Evolutionary conservation across 2,888 invertebrate species (phyloP), one percentile per base, ranked within the genome.

Genomic region (Achlya flavicornis): DNA sequence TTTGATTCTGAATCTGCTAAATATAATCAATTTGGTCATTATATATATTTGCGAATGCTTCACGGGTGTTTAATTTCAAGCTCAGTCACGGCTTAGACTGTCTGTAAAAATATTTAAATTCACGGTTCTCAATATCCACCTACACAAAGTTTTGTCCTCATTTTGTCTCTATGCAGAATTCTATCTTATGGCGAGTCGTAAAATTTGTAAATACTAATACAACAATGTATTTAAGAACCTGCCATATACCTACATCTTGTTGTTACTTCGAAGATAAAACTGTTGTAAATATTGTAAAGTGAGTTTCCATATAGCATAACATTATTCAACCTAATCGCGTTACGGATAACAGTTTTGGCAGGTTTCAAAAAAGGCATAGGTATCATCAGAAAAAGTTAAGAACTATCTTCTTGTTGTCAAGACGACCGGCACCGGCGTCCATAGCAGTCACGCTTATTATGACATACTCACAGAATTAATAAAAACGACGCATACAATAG

Each of bases 401-500:
- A 7, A 10, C 8, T 38, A 10, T 14, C 43, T 12, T 14, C 5
- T 43, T 43, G 43, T 43, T 43, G 12, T 14, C 43, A 43, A 14
- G 46, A n/a, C n/a, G n/a, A 46, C 12, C 38, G 38, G 38, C 38
- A 8, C 10, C 38, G 38, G 0, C 38, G 38, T 1, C 8, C 6
- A 7, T 7, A 7, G 2, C 8, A 10, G 10, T 3, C 38, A 10
- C 38, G 7, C 38, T 10, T 35, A 38, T 5, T 35, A 59, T 33
- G 8, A 59, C n/a, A 38, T 38, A 38, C 10, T 59, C 16, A 19
- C 38, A 41, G 59, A 67, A 74, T 63, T 67, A 38, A 38, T 38
- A 38, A 38, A 66, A 67, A 71, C 64, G 43, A 66, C 64, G 61
- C 41, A 64, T 16, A 69, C 66, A 68, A 69, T 72, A 60, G 60